Evolutionary conservation across 1,140 invertebrate species (phyloP).

Genomic region (Trichogramma pretiosum): DNA sequence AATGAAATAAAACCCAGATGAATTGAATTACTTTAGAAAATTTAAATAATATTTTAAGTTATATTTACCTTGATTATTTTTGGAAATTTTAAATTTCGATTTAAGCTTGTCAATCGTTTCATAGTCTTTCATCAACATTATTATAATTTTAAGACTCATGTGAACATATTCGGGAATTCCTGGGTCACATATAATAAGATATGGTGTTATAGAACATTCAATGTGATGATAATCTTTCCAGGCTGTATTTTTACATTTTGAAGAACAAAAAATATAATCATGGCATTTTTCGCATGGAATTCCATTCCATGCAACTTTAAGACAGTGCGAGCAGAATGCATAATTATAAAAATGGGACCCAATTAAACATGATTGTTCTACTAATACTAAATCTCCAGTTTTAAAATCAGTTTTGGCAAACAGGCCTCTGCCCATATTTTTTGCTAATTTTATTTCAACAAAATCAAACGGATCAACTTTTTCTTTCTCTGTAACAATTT

Average conservation of each 20-base stretch:
- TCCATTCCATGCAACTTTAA: constrained; percentile 48
- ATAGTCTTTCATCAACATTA: constrained; percentile 49
- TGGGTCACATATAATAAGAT: constrained; percentile 46
- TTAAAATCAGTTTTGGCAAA: constrained; percentile 53
- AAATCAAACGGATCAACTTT: constrained; percentile 43
- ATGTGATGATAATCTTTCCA: constrained; percentile 60
- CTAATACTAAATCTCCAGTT: constrained; percentile 64
- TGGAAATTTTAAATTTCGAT: neutral
- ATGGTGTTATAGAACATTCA: constrained; percentile 64
- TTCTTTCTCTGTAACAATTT: no score
- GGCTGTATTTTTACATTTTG: constrained; percentile 55
- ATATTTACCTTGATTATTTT: no score
- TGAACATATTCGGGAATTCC: constrained; percentile 58
- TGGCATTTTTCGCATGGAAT: constrained; percentile 58
- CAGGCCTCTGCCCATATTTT: constrained; percentile 53
- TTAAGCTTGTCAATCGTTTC: constrained; percentile 40
- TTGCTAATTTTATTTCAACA: constrained; percentile 42
- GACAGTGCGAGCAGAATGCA: constrained; percentile 66
- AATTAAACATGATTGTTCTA: constrained; percentile 65
- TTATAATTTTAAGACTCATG: constrained; percentile 54
- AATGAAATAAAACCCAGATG: no score
- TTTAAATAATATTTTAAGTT: no score
- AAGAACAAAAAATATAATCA: constrained; percentile 60
- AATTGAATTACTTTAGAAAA: no score
- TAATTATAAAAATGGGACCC: constrained; percentile 51